These are phyloP conservation scores for Pterocles burchelli DNA, from an alignment of 2,113 vertebrate genomes.

Conservation along the genomic window DNA sequence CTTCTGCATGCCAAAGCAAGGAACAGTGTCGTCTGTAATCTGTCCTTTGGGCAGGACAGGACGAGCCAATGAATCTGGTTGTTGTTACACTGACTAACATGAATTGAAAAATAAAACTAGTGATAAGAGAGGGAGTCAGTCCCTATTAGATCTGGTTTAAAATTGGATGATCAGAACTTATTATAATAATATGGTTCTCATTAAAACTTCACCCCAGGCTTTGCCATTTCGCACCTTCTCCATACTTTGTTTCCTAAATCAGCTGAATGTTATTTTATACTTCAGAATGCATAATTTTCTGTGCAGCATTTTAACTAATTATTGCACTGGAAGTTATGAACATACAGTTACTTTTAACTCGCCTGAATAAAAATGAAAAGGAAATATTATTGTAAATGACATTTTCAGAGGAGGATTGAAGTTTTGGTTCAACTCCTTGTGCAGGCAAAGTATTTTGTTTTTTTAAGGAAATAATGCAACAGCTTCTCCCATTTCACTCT, in stretches of 20 bases:
- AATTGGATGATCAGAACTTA: neutral
- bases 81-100: neutral
- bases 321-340: neutral
- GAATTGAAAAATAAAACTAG: neutral
- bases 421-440: neutral
- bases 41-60: neutral
- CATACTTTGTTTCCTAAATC: rapidly evolving
- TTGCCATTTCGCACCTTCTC: neutral
- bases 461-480: neutral
- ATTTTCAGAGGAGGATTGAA: neutral
- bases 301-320: neutral
- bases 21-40: neutral
- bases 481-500: neutral
- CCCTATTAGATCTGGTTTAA: neutral
- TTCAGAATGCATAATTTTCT: neutral
- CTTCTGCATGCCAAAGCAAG: neutral
- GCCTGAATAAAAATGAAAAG: neutral
- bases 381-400: neutral
- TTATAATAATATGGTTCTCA: neutral
- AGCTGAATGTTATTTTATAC: neutral
- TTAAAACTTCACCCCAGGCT: neutral
- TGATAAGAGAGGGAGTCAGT: neutral
- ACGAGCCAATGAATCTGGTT: neutral
- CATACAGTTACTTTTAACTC: neutral
- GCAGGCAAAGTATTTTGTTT: neutral